These are phyloP conservation scores for Arbacia lixula DNA, from an alignment of 53 echinoderm and acorn worm species.

Conservation along the genomic window DNA sequence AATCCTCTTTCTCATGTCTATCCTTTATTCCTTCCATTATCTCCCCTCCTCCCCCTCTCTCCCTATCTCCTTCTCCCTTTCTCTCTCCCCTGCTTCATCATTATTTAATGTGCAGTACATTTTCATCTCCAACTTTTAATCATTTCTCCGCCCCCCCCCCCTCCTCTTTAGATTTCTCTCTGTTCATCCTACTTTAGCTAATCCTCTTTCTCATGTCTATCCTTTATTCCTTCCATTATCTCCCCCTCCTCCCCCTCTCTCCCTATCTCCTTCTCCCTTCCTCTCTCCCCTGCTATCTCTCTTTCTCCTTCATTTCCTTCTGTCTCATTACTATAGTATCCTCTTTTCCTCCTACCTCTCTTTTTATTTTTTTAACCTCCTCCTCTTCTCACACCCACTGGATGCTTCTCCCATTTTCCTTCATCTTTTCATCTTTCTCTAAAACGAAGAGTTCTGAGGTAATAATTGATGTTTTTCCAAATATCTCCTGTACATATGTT, in stretches of 20 bases:
- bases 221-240: not conserved
- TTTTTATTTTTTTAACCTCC: not conserved
- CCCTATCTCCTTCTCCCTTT: not conserved
- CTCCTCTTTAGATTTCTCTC: not conserved
- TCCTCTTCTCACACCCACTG: not conserved
- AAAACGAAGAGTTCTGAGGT: no score
- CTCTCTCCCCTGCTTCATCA: not conserved
- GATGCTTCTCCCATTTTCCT: not conserved
- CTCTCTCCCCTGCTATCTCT: not conserved
- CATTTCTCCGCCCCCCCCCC: not conserved
- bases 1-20: not conserved
- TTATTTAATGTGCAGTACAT: not conserved
- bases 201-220: not conserved
- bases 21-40: not conserved
- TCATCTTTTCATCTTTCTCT: no score
- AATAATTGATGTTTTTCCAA: no score
- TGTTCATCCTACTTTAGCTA: not conserved
- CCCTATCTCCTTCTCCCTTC: not conserved
- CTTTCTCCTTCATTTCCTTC: not conserved
- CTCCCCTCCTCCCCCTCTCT: not conserved
- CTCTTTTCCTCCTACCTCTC: not conserved
- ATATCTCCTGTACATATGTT: no score
- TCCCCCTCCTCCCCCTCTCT: not conserved
- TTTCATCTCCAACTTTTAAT: not conserved
- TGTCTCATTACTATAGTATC: not conserved